Evolutionary conservation across 2,113 vertebrate species (phyloP), one percentile per base, ranked within the genome.

Genomic region (Reinhardtius hippoglossoides): DNA sequence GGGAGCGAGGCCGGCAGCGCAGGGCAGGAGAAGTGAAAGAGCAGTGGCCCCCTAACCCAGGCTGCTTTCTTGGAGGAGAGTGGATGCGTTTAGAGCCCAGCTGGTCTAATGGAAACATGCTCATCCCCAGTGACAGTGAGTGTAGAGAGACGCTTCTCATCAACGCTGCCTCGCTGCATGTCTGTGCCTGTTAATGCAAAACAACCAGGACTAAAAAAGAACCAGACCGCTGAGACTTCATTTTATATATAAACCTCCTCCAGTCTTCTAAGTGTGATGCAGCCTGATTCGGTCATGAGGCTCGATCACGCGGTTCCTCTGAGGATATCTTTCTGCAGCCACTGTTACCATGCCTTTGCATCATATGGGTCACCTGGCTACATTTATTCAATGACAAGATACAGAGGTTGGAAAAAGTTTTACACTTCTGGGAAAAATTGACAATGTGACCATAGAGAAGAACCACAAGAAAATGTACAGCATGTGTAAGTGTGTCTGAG

Each of bases 91-190:
- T 61, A 78, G 65, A 74, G 68, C 65, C 76, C 82, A 88, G 87
- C 82, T 91, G 84, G 73, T 82, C 74, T 42, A 58, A 87, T 90
- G 90, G 91, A 93, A 92, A 91, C 86, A 83, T 65, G 23, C 57
- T 10, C 3, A 72, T 90, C 89, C 90, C 91, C 74, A 67, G 89
- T 80, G 86, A 78, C 67, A 69, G 26, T 9, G 37, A 81, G 87
- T 79, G 90, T 55, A 78, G 83, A 88, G 71, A 90, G 87, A 91
- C 65, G 64, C 70, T 66, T 66, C 78, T 88, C 78, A 87, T 85
- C 57, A 67, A 78, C 73, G 62, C 74, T 74, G 48, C 65, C 37
- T 78, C 1, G 10, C 57, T 89, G 76, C 84, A 91, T 82, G 90
- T 86, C 85, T 82, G 78, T 87, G 89, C 88, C 71, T 83, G 88